phyloP scores from a whole-genome alignment of 2,888 invertebrate genomes.

The Thymelicus acteon region DNA sequence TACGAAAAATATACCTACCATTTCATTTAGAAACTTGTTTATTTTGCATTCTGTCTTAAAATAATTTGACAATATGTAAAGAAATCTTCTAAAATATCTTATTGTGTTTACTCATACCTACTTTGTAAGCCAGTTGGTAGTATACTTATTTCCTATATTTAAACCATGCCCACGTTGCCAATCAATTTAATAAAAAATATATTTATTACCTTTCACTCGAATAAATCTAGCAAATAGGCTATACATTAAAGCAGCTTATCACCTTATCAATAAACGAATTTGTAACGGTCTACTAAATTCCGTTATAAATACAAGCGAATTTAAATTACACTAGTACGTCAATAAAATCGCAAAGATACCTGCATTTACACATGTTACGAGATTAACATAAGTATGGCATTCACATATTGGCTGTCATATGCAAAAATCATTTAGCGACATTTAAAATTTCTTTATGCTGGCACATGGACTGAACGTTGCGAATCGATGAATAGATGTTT shows the following conservation, averaged over 20 bases:
- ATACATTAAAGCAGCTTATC: constrained; percentile 40
- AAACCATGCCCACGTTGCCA: too few relatives aligned
- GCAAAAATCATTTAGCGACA: constrained; percentile 81
- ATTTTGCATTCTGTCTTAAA: too few relatives aligned
- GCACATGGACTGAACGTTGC: constrained; percentile 72
- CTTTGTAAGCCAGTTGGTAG: too few relatives aligned
- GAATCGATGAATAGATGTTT: constrained; percentile 72
- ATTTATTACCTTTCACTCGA: constrained; percentile 31
- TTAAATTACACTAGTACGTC: constrained; percentile 63
- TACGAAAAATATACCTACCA: too few relatives aligned
- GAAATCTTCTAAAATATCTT: too few relatives aligned
- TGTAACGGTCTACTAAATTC: constrained; percentile 73
- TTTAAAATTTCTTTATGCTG: constrained; percentile 75
- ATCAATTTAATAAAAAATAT: not conserved
- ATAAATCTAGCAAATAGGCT: constrained; percentile 20
- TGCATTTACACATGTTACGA: constrained; percentile 49
- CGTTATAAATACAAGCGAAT: constrained; percentile 66
- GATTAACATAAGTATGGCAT: constrained; percentile 59
- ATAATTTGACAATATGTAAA: too few relatives aligned
- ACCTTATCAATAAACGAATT: constrained; percentile 54
- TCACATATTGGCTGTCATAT: constrained; percentile 60
- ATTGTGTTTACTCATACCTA: too few relatives aligned
- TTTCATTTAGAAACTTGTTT: too few relatives aligned
- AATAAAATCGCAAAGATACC: constrained; percentile 49
- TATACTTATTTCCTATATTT: too few relatives aligned